A percentile compares a stretch with the other conserved stretches of the same genome.
Conservation (phyloP, 2,888 invertebrate genomes). For the Cephonodes hylas region DNA sequence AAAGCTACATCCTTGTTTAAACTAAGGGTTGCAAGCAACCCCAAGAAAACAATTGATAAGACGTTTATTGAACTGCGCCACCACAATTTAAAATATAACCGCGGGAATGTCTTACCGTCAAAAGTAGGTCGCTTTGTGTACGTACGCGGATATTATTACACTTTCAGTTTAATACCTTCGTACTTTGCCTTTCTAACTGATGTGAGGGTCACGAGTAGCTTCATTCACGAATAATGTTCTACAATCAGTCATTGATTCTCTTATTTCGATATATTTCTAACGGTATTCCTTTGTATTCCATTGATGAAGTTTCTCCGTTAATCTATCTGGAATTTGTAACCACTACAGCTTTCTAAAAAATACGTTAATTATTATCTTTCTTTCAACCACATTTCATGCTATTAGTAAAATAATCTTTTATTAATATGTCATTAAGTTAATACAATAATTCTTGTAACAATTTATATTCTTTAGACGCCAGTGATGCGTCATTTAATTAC, state of each 20-base stretch:
- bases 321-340: too few species aligned
- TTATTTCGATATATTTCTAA: too few species aligned
- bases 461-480: neutral
- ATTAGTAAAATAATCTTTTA: too few species aligned
- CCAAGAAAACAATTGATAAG: too few species aligned
- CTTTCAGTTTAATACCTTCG: slow-evolving; percentile 65
- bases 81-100: neutral
- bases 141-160: slow-evolving; percentile 56
- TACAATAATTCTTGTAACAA: neutral
- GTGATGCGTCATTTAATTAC: neutral
- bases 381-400: too few species aligned
- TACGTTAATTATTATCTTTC: too few species aligned
- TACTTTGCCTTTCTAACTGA: slow-evolving; percentile 26
- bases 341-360: too few species aligned
- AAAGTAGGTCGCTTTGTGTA: slow-evolving; percentile 19
- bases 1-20: too few species aligned
- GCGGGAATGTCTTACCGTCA: neutral
- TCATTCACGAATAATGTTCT: neutral
- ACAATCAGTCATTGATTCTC: too few species aligned
- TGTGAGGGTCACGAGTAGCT: neutral
- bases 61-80: neutral
- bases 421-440: neutral
- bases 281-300: too few species aligned
- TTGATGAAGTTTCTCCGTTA: too few species aligned
- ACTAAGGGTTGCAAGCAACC: too few species aligned